Percentiles rank a stretch among this genome's conserved stretches.
Conservation (phyloP, 1,140 invertebrate genomes). For the Drosophila pruinosa region DNA sequence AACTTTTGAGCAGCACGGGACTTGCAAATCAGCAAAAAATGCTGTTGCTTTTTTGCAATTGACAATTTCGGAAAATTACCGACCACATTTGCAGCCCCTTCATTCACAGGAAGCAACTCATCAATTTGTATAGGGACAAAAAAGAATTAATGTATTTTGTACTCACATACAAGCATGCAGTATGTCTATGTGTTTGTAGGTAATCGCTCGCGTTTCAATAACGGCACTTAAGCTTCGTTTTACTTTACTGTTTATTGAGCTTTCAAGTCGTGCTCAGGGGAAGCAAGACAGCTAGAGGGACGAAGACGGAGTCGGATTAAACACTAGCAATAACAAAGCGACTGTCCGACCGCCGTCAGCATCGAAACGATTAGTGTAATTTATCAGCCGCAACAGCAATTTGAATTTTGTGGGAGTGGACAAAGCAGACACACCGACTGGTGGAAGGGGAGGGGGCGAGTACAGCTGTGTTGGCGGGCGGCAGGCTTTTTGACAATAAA, state of each 20-base stretch:
- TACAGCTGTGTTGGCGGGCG: neutral
- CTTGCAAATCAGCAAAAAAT: too few species aligned
- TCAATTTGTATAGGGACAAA: conserved; percentile 27
- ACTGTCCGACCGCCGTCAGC: neutral
- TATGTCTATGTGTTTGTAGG: neutral
- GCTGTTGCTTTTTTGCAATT: neutral
- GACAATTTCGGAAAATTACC: conserved; percentile 25
- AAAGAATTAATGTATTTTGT: conserved; percentile 10
- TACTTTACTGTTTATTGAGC: conserved; percentile 31
- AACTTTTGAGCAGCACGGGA: neutral
- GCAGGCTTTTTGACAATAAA: conserved; percentile 65
- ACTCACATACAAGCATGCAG: neutral
- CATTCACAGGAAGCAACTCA: conserved; percentile 3
- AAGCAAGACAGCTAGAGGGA: conserved; percentile 7
- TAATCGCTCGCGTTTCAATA: conserved; percentile 32
- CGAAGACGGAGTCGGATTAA: conserved; percentile 3
- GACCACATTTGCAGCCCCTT: neutral
- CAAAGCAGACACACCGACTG: neutral
- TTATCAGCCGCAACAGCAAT: conserved; percentile 64
- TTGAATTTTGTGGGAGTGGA: conserved; percentile 40
- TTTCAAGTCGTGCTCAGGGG: conserved; percentile 24
- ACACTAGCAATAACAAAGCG: neutral
- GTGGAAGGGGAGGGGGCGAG: neutral
- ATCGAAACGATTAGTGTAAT: conserved; percentile 68
- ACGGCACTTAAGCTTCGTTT: conserved; percentile 40